Evolutionary conservation across 2,888 invertebrate genomes (phyloP).

Genomic region (Agapostemon virescens): DNA sequence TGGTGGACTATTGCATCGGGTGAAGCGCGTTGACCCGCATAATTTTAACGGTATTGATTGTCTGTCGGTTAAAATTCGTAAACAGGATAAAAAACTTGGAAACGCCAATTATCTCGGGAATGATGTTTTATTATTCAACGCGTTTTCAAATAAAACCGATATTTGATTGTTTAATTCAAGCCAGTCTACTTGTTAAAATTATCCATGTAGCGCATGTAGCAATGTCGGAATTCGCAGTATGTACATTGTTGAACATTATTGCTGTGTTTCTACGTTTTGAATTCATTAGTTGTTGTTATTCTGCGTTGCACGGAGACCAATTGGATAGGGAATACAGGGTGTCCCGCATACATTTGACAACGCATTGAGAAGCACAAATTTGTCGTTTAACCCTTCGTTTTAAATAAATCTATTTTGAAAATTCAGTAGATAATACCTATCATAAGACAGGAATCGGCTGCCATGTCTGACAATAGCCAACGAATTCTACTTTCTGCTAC

Average conservation of each 20-base stretch:
- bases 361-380: too few relatives aligned
- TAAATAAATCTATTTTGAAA: too few relatives aligned
- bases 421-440: too few relatives aligned
- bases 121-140: neutral
- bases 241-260: neutral
- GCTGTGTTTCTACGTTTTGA: neutral
- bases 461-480: too few relatives aligned
- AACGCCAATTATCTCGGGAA: neutral
- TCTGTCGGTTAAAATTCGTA: constrained; percentile 2
- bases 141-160: neutral
- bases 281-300: neutral
- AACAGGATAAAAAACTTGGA: neutral
- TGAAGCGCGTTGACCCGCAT: neutral
- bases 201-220: too few relatives aligned
- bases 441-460: too few relatives aligned
- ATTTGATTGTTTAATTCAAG: neutral
- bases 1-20: constrained; percentile 9
- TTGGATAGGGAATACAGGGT: neutral
- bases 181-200: neutral
- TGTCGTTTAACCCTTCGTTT: too few relatives aligned
- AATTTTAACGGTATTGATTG: constrained; percentile 29
- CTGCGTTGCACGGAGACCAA: neutral
- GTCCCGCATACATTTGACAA: too few relatives aligned
- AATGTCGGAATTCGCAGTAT: too few relatives aligned
- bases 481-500: too few relatives aligned